Percentiles rank a stretch among this genome's conserved stretches.
Conservation (phyloP, 2,113 vertebrate genomes). For the Lagopus muta region DNA sequence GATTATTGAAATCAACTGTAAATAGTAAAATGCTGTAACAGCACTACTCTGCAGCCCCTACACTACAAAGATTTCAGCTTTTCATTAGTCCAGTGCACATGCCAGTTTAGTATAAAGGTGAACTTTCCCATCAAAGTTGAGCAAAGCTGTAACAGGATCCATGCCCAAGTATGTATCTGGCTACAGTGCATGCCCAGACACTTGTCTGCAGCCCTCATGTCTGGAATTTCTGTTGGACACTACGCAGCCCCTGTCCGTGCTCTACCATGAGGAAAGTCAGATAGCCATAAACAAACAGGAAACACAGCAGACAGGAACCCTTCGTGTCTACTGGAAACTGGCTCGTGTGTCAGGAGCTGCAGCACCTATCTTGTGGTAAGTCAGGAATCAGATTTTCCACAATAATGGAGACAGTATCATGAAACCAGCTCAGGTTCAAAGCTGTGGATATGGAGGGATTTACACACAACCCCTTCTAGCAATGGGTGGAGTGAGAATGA, state of each 20-base stretch:
- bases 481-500: not conserved
- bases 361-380: not conserved
- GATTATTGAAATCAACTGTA: constrained; percentile 44
- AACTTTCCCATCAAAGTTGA: constrained; percentile 19
- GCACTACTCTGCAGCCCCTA: not conserved
- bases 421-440: constrained; percentile 1
- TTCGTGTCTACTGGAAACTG: constrained; percentile 38
- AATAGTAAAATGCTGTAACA: not conserved
- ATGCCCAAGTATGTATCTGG: constrained; percentile 30
- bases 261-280: constrained; percentile 31
- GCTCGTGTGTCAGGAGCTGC: not conserved
- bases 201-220: constrained; percentile 16
- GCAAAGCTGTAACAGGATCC: constrained; percentile 55
- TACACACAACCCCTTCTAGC: not conserved
- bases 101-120: constrained; percentile 11
- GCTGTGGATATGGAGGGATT: not conserved
- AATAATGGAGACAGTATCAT: not conserved
- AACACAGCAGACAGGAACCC: constrained; percentile 25
- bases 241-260: constrained; percentile 25
- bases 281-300: constrained; percentile 48
- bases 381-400: constrained; percentile 22
- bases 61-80: not conserved
- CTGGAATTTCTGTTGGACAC: constrained; percentile 51
- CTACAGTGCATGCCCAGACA: constrained; percentile 51
- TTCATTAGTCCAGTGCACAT: not conserved